phyloP scores from a whole-genome alignment of 2,888 invertebrate species.

The Hirudinaria manillensis region DNA sequence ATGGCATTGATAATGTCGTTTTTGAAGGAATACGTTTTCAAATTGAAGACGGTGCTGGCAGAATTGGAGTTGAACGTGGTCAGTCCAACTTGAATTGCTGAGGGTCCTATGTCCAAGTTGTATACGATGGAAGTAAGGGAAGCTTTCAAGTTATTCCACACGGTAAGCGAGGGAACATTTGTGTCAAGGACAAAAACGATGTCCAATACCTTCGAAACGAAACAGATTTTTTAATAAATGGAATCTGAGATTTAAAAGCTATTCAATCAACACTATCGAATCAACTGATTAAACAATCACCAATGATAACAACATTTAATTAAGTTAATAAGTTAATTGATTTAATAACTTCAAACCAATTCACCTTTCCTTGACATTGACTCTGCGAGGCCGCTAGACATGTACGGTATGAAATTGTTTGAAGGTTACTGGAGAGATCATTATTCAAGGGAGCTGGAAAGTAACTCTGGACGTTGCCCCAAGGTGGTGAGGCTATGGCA shows the following conservation, averaged over 20 bases:
- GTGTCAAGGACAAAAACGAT: slow-evolving; percentile 17
- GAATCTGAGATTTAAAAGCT: too few relatives aligned
- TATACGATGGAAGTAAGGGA: neutral
- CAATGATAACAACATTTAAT: neutral
- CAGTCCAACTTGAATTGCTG: slow-evolving; percentile 23
- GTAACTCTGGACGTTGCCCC: slow-evolving; percentile 15
- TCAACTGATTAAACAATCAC: neutral
- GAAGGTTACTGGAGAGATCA: neutral
- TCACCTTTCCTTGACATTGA: slow-evolving; percentile 7
- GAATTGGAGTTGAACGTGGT: slow-evolving; percentile 23
- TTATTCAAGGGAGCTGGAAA: neutral
- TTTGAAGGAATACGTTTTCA: slow-evolving; percentile 9
- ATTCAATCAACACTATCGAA: too few relatives aligned
- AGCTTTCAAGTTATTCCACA: slow-evolving; percentile 12
- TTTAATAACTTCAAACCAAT: neutral
- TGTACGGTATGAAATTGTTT: neutral
- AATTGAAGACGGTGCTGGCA: slow-evolving; percentile 12
- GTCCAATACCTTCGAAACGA: neutral
- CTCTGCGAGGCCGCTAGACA: slow-evolving; percentile 16
- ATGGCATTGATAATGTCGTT: slow-evolving; percentile 23
- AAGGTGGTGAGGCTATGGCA: slow-evolving; percentile 23
- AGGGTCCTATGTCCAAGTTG: neutral
- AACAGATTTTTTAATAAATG: too few relatives aligned
- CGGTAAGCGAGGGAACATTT: slow-evolving; percentile 6
- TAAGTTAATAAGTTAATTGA: neutral